phyloP scores from a whole-genome alignment of 2,113 vertebrate species.

The Burhinus bistriatus region DNA sequence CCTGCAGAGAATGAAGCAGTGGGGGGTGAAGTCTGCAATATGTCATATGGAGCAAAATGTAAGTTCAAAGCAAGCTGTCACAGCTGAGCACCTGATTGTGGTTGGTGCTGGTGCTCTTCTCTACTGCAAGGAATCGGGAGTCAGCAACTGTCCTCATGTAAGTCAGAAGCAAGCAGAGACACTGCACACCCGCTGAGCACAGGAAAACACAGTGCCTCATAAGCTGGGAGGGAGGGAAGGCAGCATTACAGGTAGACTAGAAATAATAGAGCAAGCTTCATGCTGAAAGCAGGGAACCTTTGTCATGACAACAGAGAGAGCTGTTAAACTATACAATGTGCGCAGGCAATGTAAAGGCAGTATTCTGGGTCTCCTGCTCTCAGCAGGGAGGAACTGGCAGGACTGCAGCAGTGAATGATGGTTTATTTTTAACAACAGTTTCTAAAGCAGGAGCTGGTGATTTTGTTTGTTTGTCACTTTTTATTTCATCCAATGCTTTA shows the following conservation, averaged over 20 bases:
- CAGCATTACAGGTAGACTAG: neutral
- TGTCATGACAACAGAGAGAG: slow-evolving; percentile 44
- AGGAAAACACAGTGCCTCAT: neutral
- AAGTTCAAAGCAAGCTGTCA: neutral
- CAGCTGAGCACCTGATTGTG: neutral
- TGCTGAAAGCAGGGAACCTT: neutral
- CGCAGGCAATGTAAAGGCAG: neutral
- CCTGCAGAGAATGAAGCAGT: neutral
- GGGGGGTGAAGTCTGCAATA: neutral
- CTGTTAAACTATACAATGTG: neutral
- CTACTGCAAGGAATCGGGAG: neutral
- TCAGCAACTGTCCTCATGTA: neutral
- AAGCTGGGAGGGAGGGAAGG: neutral
- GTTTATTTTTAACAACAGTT: slow-evolving; percentile 59
- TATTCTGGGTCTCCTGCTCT: neutral
- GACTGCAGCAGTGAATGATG: slow-evolving; percentile 6
- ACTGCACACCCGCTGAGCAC: neutral
- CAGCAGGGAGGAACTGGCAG: neutral
- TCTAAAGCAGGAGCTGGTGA: slow-evolving; percentile 29
- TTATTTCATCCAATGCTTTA: slow-evolving; percentile 14
- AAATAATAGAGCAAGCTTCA: neutral
- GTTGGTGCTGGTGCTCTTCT: neutral
- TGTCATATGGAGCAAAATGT: neutral
- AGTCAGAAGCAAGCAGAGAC: neutral
- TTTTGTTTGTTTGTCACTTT: slow-evolving; percentile 50